Conservation (phyloP, 2,113 vertebrate species). For the Psammodynastes pulverulentus region DNA sequence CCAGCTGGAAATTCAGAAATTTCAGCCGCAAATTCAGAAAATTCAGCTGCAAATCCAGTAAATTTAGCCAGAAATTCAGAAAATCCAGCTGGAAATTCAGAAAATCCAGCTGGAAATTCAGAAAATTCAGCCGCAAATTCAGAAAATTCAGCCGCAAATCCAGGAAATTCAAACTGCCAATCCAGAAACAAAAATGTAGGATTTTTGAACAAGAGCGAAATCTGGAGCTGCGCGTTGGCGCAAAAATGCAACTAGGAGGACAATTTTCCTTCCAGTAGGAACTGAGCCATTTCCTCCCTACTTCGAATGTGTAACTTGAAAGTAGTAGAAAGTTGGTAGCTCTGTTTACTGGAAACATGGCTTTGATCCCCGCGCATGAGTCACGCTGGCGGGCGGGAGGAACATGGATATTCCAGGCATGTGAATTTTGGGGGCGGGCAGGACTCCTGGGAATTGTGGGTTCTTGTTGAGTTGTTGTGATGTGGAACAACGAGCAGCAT, state of each 20-base stretch:
- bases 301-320: not conserved
- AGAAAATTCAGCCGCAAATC: too few species aligned
- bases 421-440: conserved; percentile 1
- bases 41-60: too few species aligned
- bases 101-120: too few species aligned
- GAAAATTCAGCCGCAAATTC: too few species aligned
- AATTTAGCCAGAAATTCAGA: too few species aligned
- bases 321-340: not conserved
- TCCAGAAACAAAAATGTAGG: not conserved
- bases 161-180: not conserved
- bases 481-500: not conserved
- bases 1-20: too few species aligned
- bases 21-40: too few species aligned
- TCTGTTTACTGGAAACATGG: not conserved
- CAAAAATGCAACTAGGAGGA: not conserved
- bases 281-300: not conserved
- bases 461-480: accelerated
- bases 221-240: not conserved
- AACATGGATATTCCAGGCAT: not conserved
- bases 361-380: not conserved
- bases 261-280: not conserved
- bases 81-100: too few species aligned
- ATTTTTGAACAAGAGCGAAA: not conserved
- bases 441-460: not conserved
- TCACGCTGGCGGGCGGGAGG: not conserved